Percentiles rank a stretch among this genome's conserved stretches.
phyloP scores from a whole-genome alignment of 2,113 vertebrate species.

The Pachypanchax playfairii region DNA sequence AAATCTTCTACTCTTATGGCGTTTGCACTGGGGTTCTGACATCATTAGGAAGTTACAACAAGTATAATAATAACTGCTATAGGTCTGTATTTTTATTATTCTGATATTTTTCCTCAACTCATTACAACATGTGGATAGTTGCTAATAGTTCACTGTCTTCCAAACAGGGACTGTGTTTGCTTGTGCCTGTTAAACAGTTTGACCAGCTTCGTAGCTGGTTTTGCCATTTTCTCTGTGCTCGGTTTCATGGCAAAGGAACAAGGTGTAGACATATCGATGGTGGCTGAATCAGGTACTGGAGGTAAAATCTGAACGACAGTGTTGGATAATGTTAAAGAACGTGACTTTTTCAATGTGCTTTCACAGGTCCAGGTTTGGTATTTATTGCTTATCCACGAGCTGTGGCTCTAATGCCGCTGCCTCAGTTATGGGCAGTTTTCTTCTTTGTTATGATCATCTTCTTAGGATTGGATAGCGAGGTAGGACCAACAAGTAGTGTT shows the following conservation, averaged over 20 bases:
- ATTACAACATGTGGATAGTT: no score
- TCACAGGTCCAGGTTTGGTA: slow-evolving; percentile 79
- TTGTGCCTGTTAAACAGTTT: slow-evolving; percentile 91
- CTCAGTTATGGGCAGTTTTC: slow-evolving; percentile 81
- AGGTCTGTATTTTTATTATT: slow-evolving; percentile 58
- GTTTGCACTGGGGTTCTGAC: slow-evolving; percentile 80
- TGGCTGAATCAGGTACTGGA: slow-evolving; percentile 89
- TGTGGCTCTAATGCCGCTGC: slow-evolving; percentile 80
- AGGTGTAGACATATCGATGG: slow-evolving; percentile 85
- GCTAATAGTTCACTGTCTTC: no score
- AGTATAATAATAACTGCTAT: slow-evolving; percentile 82
- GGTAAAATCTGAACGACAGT: background rate
- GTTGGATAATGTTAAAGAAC: background rate
- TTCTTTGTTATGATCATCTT: slow-evolving; percentile 84
- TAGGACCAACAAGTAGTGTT: slow-evolving; percentile 28
- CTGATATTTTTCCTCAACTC: background rate
- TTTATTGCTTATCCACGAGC: slow-evolving; percentile 82
- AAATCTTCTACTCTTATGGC: slow-evolving; percentile 82
- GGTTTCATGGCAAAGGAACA: slow-evolving; percentile 91
- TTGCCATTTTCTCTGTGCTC: slow-evolving; percentile 92
- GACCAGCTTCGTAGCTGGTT: slow-evolving; percentile 91
- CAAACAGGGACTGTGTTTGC: slow-evolving; percentile 76
- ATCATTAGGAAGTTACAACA: slow-evolving; percentile 82
- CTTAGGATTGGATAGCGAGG: slow-evolving; percentile 81
- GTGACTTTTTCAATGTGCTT: background rate